A percentile compares a stretch with the other conserved stretches of the same genome.
Evolutionary conservation across 2,888 invertebrate genomes (phyloP).

Genomic region (Plagodis dolabraria): DNA sequence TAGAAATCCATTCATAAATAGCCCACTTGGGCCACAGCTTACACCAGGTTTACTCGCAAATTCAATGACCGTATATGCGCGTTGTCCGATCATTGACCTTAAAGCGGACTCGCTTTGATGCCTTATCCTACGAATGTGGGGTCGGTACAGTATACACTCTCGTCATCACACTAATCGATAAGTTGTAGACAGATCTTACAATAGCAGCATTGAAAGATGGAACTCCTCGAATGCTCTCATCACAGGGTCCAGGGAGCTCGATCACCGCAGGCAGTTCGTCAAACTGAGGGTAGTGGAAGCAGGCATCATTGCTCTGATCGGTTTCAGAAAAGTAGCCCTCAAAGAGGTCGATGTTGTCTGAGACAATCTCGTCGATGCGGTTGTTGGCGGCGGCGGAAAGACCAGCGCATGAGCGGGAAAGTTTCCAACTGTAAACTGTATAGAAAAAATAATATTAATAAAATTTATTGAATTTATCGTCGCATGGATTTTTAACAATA

Average conservation of each 20-base stretch:
- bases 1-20: too few relatives aligned
- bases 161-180: background rate
- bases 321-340: conserved; percentile 60
- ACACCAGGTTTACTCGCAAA: too few relatives aligned
- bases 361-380: conserved; percentile 50
- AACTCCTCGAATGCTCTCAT: conserved; percentile 54
- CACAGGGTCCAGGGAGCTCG: conserved; percentile 59
- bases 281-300: conserved; percentile 71
- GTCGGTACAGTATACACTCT: background rate
- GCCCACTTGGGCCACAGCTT: too few relatives aligned
- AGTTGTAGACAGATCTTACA: conserved; percentile 47
- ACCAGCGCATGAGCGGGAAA: conserved; percentile 54
- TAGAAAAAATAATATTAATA: conserved; percentile 7
- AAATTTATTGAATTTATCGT: background rate
- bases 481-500: too few relatives aligned
- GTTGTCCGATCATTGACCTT: too few relatives aligned
- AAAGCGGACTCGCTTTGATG: too few relatives aligned
- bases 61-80: too few relatives aligned
- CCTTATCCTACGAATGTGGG: too few relatives aligned
- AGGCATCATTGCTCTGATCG: conserved; percentile 56
- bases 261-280: conserved; percentile 50
- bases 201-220: conserved; percentile 51
- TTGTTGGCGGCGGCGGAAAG: conserved; percentile 49
- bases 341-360: conserved; percentile 54
- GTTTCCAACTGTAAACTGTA: conserved; percentile 74